A percentile compares a stretch with the other conserved stretches of the same genome.
Evolutionary conservation across 2,113 vertebrate species (phyloP).

Genomic region (mouse (Mus musculus)): DNA sequence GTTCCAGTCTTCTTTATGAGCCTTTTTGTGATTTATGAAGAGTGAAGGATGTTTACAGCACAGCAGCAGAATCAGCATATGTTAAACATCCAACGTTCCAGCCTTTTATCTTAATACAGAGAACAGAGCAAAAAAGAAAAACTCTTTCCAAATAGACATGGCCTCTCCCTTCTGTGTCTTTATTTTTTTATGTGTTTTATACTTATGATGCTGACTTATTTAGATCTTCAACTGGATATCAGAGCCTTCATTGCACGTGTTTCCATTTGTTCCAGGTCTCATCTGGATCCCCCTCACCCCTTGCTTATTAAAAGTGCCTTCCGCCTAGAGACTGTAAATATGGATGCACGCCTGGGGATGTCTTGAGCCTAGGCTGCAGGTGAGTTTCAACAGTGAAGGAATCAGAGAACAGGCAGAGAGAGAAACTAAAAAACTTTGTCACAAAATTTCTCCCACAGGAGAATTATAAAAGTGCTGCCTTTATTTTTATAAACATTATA

Average conservation of each 20-base stretch:
- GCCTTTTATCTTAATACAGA: neutral
- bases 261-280: neutral
- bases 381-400: neutral
- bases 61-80: neutral
- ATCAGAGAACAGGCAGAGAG: neutral
- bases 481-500: no score
- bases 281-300: no score
- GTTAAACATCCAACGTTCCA: neutral
- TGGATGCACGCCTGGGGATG: rapidly evolving
- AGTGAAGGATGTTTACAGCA: neutral
- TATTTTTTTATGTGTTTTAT: neutral
- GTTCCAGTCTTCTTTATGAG: neutral
- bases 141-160: neutral
- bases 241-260: neutral
- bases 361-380: neutral
- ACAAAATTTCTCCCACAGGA: neutral
- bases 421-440: neutral
- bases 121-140: neutral
- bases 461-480: no score
- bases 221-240: neutral
- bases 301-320: neutral
- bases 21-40: neutral
- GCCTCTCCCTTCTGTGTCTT: neutral
- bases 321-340: neutral
- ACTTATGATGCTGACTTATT: neutral